These are phyloP conservation scores for Magallana ariakensis DNA, from an alignment of 1,140 invertebrate genomes.

Conservation along the genomic window DNA sequence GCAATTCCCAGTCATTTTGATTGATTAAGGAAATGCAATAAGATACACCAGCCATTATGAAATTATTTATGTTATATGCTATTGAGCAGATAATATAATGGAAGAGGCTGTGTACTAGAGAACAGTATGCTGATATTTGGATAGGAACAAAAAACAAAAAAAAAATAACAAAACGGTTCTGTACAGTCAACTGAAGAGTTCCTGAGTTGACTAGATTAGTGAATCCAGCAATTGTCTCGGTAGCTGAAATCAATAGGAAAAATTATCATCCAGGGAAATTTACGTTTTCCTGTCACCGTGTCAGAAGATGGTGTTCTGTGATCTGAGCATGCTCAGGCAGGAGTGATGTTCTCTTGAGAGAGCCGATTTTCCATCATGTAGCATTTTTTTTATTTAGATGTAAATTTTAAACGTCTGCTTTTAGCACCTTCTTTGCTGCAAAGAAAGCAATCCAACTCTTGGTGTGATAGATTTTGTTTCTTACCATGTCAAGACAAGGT, in stretches of 20 bases:
- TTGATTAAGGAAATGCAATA: conserved; percentile 31
- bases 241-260: conserved; percentile 15
- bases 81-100: conserved; percentile 6
- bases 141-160: background rate
- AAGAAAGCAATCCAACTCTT: background rate
- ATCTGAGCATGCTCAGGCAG: conserved; percentile 16
- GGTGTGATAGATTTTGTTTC: conserved; percentile 15
- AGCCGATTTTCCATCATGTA: background rate
- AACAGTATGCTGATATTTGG: conserved; percentile 27
- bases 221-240: conserved; percentile 19
- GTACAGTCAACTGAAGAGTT: conserved; percentile 10
- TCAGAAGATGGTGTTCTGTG: conserved; percentile 12
- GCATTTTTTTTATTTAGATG: background rate
- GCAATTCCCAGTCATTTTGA: conserved; percentile 20
- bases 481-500: background rate
- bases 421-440: background rate
- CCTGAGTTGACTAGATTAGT: conserved; percentile 28
- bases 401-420: background rate
- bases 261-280: conserved; percentile 37
- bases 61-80: conserved; percentile 23
- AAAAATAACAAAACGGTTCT: background rate
- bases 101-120: background rate
- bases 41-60: background rate
- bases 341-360: background rate
- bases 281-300: conserved; percentile 16